These are phyloP conservation scores for Paedocypris sp. DNA, from an alignment of 2,113 vertebrate species.

Conservation along the genomic window DNA sequence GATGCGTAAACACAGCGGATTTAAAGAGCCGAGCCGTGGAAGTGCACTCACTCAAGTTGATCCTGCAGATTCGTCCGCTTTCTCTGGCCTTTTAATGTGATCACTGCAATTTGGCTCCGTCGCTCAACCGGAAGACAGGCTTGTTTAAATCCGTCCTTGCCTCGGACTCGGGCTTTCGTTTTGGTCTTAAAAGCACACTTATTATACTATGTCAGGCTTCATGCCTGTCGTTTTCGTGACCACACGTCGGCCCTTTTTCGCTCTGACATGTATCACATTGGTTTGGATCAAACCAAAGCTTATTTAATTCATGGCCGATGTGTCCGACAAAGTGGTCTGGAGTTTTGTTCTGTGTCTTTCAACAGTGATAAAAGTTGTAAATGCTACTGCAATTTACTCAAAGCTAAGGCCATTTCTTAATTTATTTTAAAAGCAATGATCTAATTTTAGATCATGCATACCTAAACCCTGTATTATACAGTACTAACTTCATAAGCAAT, in stretches of 20 bases:
- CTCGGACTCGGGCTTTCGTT: constrained; percentile 31
- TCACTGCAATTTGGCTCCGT: not conserved
- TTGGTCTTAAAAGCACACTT: constrained; percentile 35
- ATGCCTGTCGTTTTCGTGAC: constrained; percentile 39
- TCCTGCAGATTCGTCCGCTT: not conserved
- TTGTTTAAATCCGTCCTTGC: not conserved
- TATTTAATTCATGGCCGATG: too few relatives aligned
- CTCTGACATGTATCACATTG: constrained; percentile 29
- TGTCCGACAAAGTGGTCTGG: too few relatives aligned
- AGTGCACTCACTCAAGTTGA: not conserved
- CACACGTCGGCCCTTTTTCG: constrained; percentile 40
- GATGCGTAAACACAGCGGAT: not conserved
- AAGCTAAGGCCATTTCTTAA: too few relatives aligned
- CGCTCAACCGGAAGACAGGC: not conserved
- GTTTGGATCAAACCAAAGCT: too few relatives aligned
- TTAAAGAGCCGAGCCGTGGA: not conserved
- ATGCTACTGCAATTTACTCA: too few relatives aligned
- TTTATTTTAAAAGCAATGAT: too few relatives aligned
- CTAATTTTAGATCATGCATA: too few relatives aligned
- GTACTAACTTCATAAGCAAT: too few relatives aligned
- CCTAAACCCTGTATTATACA: too few relatives aligned
- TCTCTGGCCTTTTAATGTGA: not conserved
- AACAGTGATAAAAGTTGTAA: too few relatives aligned
- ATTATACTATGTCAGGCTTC: constrained; percentile 46
- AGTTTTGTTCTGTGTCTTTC: too few relatives aligned